A percentile compares a stretch with the other conserved stretches of the same genome.
Evolutionary conservation across 2,797 vertebrate genomes (phyloP).

Genomic region (Enteromius radiatus): DNA sequence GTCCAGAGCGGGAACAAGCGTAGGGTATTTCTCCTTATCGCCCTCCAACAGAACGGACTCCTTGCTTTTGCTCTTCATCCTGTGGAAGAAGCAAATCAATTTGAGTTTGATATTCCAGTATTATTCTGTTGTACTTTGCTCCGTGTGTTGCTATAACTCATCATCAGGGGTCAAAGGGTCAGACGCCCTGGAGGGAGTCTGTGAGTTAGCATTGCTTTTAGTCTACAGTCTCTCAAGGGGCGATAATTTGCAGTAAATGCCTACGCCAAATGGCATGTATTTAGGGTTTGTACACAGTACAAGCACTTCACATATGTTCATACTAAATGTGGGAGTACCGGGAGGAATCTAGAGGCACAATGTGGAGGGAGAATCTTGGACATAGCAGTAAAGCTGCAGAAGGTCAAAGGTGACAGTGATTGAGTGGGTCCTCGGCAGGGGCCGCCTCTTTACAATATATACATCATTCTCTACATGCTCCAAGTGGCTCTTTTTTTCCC

Average conservation of each 20-base stretch:
- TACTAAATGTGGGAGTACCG: constrained; percentile 59
- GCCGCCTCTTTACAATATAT: constrained; percentile 65
- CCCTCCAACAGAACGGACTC: constrained; percentile 84
- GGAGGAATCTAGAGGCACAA: constrained; percentile 58
- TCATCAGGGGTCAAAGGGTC: constrained; percentile 66
- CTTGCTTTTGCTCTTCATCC: constrained; percentile 89
- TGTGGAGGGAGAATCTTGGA: constrained; percentile 44
- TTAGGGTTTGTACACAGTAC: constrained; percentile 21
- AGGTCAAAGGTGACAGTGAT: constrained; percentile 78
- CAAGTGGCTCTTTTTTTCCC: constrained; percentile 55
- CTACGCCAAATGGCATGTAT: constrained; percentile 36
- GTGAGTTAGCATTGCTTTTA: constrained; percentile 15
- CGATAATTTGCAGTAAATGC: constrained; percentile 4
- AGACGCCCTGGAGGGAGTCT: constrained; percentile 64
- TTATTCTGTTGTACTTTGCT: constrained; percentile 38
- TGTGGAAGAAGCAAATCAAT: constrained; percentile 64
- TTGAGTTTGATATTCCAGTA: not conserved
- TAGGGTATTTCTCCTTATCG: constrained; percentile 80
- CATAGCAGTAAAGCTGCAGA: constrained; percentile 63
- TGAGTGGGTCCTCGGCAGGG: constrained; percentile 68
- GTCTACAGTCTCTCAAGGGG: constrained; percentile 26
- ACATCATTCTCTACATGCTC: constrained; percentile 70
- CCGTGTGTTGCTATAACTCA: constrained; percentile 69
- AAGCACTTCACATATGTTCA: constrained; percentile 41
- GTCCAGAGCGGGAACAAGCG: constrained; percentile 78